Percentiles rank a stretch among this genome's conserved stretches.
Conservation (phyloP, 2,113 vertebrate species). For the Scomber colias region DNA sequence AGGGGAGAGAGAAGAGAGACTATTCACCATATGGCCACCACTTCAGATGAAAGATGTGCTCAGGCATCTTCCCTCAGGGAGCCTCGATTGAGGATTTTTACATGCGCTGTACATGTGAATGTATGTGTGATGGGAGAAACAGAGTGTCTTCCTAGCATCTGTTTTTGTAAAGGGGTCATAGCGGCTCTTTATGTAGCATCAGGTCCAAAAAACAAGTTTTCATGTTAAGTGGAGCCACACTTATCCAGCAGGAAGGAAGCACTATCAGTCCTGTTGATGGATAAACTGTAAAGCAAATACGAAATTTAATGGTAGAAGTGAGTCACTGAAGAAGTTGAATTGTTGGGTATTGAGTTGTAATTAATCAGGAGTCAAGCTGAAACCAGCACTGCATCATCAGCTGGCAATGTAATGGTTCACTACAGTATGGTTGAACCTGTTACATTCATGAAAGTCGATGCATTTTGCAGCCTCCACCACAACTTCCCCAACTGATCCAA, state of each 20-base stretch:
- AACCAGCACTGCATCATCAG: constrained; percentile 13
- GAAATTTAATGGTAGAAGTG: too few relatives aligned
- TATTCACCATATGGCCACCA: constrained; percentile 75
- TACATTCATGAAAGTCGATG: constrained; percentile 18
- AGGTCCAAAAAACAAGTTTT: constrained; percentile 40
- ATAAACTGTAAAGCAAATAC: constrained; percentile 7
- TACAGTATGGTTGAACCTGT: background rate
- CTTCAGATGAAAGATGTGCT: constrained; percentile 76
- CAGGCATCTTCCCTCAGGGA: constrained; percentile 63
- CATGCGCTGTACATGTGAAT: constrained; percentile 51
- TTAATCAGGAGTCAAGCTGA: constrained; percentile 15
- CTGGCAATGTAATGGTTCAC: constrained; percentile 4
- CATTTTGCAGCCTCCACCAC: constrained; percentile 24
- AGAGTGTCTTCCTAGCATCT: constrained; percentile 58
- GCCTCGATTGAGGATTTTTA: constrained; percentile 55
- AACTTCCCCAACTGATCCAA: background rate
- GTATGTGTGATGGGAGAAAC: constrained; percentile 73
- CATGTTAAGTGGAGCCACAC: constrained; percentile 23
- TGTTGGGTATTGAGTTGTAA: background rate
- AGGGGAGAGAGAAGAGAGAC: constrained; percentile 37
- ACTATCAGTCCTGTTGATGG: background rate
- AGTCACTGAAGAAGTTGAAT: constrained; percentile 20
- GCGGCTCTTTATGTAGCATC: constrained; percentile 48
- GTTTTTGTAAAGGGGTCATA: constrained; percentile 54
- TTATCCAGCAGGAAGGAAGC: constrained; percentile 18